Evolutionary conservation across 2,888 invertebrate genomes (phyloP).

Genomic region (Yponomeuta evonymella): DNA sequence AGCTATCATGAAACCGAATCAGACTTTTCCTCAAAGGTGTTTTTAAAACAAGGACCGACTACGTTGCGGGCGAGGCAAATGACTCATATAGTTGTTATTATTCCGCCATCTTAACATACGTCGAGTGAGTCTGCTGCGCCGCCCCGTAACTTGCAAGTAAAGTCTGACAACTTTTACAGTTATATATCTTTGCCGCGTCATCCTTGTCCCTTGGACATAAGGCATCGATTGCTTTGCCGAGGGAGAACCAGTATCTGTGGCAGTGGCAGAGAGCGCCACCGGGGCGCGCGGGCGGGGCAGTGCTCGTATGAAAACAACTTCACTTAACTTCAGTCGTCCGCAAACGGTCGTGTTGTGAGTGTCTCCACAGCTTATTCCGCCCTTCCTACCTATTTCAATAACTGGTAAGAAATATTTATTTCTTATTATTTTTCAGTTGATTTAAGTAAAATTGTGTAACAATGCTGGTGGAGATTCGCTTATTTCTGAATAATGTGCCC

Average conservation of each 20-base stretch:
- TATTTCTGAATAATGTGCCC: not conserved
- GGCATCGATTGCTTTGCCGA: not conserved
- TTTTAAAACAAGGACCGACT: not conserved
- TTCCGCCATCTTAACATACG: conserved; percentile 7
- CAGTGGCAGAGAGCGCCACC: not conserved
- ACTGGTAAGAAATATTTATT: not conserved
- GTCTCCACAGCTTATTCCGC: conserved; percentile 6
- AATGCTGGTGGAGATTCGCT: not conserved
- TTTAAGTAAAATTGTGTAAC: conserved; percentile 17
- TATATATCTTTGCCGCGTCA: not conserved
- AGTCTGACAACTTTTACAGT: conserved; percentile 9
- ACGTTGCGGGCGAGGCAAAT: not conserved
- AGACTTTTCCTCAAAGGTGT: not conserved
- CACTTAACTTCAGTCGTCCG: conserved; percentile 13
- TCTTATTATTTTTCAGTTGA: conserved; percentile 28
- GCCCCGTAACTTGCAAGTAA: conserved; percentile 8
- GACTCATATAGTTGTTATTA: conserved; percentile 7
- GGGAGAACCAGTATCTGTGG: not conserved
- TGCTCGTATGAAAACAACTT: conserved; percentile 10
- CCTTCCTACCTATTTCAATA: not conserved
- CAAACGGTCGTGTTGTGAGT: conserved; percentile 10
- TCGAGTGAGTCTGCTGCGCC: conserved; percentile 1
- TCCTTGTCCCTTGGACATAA: not conserved
- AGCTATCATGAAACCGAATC: too few relatives aligned
- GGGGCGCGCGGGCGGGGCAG: conserved; percentile 3